These are phyloP conservation scores for Synodontis membranacea DNA, from an alignment of 2,113 vertebrate genomes.

Conservation along the genomic window DNA sequence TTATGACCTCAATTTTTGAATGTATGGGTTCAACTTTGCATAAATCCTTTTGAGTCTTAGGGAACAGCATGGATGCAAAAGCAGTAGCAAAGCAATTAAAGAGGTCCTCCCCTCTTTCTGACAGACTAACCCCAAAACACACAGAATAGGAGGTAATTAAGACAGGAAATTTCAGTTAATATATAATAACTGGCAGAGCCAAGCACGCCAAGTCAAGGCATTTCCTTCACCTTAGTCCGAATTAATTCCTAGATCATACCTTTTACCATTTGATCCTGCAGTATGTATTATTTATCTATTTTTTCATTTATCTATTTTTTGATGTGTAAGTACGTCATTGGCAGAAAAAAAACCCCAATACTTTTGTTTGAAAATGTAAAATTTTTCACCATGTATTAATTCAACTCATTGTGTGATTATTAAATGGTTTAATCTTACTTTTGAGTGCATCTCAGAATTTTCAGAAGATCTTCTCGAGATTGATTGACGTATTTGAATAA, in stretches of 20 bases:
- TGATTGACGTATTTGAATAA: background rate
- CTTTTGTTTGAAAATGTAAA: background rate
- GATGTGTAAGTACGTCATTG: background rate
- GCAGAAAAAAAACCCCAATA: no score
- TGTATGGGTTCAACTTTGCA: constrained; percentile 69
- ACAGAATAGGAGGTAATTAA: constrained; percentile 60
- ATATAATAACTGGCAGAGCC: constrained; percentile 21
- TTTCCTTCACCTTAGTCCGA: background rate
- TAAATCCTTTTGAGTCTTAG: constrained; percentile 50
- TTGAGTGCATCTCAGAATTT: background rate
- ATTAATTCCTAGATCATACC: background rate
- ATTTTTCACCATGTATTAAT: background rate
- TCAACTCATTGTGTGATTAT: no score
- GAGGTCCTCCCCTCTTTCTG: constrained; percentile 62
- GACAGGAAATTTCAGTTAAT: constrained; percentile 42
- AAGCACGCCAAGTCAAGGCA: background rate
- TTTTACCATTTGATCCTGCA: background rate
- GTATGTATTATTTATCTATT: no score
- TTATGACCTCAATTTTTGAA: constrained; percentile 73
- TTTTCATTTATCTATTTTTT: no score
- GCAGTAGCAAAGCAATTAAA: constrained; percentile 67
- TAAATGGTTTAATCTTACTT: background rate
- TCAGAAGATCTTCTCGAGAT: background rate
- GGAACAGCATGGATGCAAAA: constrained; percentile 56
- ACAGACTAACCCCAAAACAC: constrained; percentile 48